Evolutionary conservation across 2,888 invertebrate species (phyloP), one percentile per base, ranked within the genome.

Genomic region (Xanthostigma xanthostigma): DNA sequence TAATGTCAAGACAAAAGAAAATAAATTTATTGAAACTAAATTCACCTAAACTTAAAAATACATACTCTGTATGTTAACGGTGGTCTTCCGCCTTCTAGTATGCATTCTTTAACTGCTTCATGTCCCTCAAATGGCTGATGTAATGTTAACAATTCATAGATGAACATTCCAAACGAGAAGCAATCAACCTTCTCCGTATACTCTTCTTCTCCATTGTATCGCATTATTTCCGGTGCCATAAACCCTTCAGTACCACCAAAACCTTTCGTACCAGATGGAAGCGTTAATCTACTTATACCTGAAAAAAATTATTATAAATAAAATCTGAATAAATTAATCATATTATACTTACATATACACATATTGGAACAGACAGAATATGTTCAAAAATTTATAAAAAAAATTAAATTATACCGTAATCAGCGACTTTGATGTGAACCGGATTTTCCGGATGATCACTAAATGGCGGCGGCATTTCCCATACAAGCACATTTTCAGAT

Each of bases 111-210:
- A 5, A 96, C 91, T 2, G 95, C 93, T 65, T 95, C 95, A 61
- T 94, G 90, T 0, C 92, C 93, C 60, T 95, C 95, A 62, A 96
- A 96, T 0, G 97, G 97, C 62, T 91, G 89, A 42, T 92, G 82
- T 43, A 96, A 72, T 0, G 94, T 92, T 45, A 97, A 69, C 54
- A 97, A 75, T 68, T 98, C 97, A 66, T 96, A 98, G 56, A 97
- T 74, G 62, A 97, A 86, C 96, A 98, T 97, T 13, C 96, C 97
- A 70, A 94, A 97, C 0, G 97, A 97, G 68, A 97, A 98, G 56
- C 95, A 94, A 64, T 98, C 97, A 50, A 96, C 95, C 76, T 97
- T 97, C 62, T 96, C 95, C 0, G 95, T 97, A 58, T 98, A 98
- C 58, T 96, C 95, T 64, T 96, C 95, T 64, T 97, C 97, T 0